phyloP scores from a whole-genome alignment of 2,113 vertebrate genomes.

The Pelobates fuscus region DNA sequence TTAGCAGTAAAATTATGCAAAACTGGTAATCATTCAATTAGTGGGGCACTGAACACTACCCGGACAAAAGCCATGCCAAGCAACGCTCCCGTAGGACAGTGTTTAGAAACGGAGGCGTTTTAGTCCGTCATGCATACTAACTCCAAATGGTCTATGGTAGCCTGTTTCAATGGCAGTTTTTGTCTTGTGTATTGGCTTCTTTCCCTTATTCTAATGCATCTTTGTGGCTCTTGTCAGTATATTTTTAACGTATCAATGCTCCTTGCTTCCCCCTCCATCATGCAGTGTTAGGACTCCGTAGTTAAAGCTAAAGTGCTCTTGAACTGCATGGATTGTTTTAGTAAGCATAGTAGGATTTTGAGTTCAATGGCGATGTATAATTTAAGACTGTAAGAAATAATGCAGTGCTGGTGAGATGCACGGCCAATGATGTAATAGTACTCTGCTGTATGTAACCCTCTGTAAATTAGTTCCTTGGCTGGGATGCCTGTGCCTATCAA shows the following conservation, averaged over 20 bases:
- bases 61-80: too few relatives aligned
- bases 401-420: conserved; percentile 44
- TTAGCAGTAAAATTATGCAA: too few relatives aligned
- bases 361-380: conserved; percentile 55
- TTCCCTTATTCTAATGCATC: not conserved
- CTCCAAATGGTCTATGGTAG: not conserved
- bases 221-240: not conserved
- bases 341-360: conserved; percentile 52
- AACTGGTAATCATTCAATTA: too few relatives aligned
- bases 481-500: conserved; percentile 63
- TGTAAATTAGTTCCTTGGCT: conserved; percentile 58
- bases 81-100: not conserved
- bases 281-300: conserved; percentile 51
- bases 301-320: conserved; percentile 54
- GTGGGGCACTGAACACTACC: too few relatives aligned
- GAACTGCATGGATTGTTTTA: conserved; percentile 51
- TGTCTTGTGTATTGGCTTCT: not conserved
- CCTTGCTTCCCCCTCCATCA: conserved; percentile 1
- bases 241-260: too few relatives aligned
- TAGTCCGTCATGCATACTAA: not conserved
- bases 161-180: not conserved
- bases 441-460: conserved; percentile 54
- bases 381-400: conserved; percentile 60
- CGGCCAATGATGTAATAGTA: conserved; percentile 61
- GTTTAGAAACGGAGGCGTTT: not conserved